Evolutionary conservation across 2,888 invertebrate species (phyloP).

Genomic region (Tupiocoris notatus): DNA sequence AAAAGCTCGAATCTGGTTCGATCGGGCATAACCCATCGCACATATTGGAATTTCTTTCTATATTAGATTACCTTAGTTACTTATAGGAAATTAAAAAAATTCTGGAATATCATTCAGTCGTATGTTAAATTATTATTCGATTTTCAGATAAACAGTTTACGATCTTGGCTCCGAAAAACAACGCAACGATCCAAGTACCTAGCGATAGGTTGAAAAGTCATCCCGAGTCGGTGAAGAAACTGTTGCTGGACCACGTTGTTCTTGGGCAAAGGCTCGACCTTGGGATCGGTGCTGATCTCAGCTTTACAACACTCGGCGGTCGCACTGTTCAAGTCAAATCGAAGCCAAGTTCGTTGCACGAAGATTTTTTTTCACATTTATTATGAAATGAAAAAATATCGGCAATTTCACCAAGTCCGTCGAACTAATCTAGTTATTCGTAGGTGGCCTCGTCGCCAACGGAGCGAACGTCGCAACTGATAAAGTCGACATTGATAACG

Average conservation of each 20-base stretch:
- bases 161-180: constrained; percentile 60
- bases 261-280: constrained; percentile 60
- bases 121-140: too few relatives aligned
- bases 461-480: constrained; percentile 55
- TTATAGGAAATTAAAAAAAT: too few relatives aligned
- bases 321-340: constrained; percentile 54
- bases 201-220: constrained; percentile 55
- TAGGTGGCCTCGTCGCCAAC: constrained; percentile 54
- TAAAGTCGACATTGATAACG: constrained; percentile 54
- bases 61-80: too few relatives aligned
- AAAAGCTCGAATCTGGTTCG: too few relatives aligned
- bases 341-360: constrained; percentile 53
- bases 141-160: constrained; percentile 62
- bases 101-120: too few relatives aligned
- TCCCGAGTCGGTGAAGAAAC: constrained; percentile 59
- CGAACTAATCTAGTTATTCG: too few relatives aligned
- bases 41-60: too few relatives aligned
- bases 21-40: too few relatives aligned
- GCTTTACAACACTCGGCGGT: constrained; percentile 57
- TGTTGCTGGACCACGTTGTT: constrained; percentile 62
- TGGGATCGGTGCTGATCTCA: constrained; percentile 56
- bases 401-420: too few relatives aligned
- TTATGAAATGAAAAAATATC: too few relatives aligned
- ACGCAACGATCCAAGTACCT: constrained; percentile 56
- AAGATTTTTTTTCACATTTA: too few relatives aligned